phyloP scores from a whole-genome alignment of 2,888 invertebrate species.

The Bembecia ichneumoniformis region DNA sequence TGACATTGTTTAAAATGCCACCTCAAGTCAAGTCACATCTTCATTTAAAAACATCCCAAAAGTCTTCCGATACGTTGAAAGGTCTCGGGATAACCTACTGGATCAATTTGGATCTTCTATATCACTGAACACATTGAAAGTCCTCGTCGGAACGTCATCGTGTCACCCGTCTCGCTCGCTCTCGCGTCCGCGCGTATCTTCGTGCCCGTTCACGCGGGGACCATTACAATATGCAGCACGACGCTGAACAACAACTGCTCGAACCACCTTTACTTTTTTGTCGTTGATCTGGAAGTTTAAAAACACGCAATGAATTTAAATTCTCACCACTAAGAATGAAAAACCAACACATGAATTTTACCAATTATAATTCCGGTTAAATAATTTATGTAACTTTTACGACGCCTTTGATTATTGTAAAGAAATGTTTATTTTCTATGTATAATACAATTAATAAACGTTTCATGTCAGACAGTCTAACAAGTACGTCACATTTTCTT shows the following conservation, averaged over 20 bases:
- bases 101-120: slow-evolving; percentile 11
- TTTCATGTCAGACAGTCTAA: no score
- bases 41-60: slow-evolving; percentile 52
- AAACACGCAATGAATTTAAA: slow-evolving; percentile 13
- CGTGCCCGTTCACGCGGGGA: slow-evolving; percentile 23
- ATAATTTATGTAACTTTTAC: no score
- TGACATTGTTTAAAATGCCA: no score
- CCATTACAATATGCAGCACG: slow-evolving; percentile 93
- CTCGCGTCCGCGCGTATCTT: slow-evolving; percentile 27
- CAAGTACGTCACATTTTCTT: no score
- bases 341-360: no score
- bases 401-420: no score
- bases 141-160: slow-evolving; percentile 1
- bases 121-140: slow-evolving; percentile 7
- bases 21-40: slow-evolving; percentile 5
- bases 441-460: no score
- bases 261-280: slow-evolving; percentile 96
- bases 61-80: slow-evolving; percentile 15
- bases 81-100: slow-evolving; percentile 21
- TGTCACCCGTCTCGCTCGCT: slow-evolving; percentile 17
- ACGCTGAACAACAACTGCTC: slow-evolving; percentile 94
- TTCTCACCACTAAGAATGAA: no score
- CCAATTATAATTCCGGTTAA: no score
- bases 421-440: no score
- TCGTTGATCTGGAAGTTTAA: slow-evolving; percentile 86